Evolutionary conservation across 2,797 vertebrate genomes (phyloP), one percentile per base, ranked within the genome.

Genomic region (Gouania willdenowi): DNA sequence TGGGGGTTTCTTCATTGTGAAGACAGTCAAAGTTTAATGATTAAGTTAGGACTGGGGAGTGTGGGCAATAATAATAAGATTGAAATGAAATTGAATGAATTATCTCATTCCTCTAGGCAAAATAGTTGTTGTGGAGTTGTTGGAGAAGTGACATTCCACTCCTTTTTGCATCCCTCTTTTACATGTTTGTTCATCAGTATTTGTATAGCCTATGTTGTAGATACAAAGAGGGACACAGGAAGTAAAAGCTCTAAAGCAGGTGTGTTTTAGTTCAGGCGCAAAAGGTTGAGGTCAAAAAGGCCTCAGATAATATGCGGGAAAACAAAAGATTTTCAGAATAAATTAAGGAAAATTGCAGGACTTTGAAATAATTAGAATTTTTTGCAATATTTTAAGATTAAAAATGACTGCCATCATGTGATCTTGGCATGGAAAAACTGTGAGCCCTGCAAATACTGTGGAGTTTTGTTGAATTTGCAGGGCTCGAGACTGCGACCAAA

Each of bases 21-120:
- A 43, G 23, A 46, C 35, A 6, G 35, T 11, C 21, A n/a, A n/a
- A n/a, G 46, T 49, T 60, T 60, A 42, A 54, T 64, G 43, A 62
- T 41, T 54, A 41, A 39, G 16, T 31, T 19, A 35, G 37, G 21
- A 52, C 20, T 11, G 19, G 24, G 8, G 27, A 32, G 39, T 43
- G 30, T 34, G 26, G 27, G 35, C n/a, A 6, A 56, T 43, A 60
- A 55, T 23, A 18, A 38, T 42, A 36, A 22, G 6, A 20, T 26
- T 36, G 0, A 30, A 12, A 61, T 53, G 43, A 12, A 43, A 55
- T 67, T 52, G 24, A 55, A 25, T 41, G 56, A 33, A 52, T 53
- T 69, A 27, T 47, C 23, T 37, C 40, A 19, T 66, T 41, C 7
- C 32, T 35, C 31, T 1, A 19, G 23, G 39, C 20, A 12, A 18